Conservation (phyloP, 2,888 invertebrate genomes). For the Amaurobius ferox region DNA sequence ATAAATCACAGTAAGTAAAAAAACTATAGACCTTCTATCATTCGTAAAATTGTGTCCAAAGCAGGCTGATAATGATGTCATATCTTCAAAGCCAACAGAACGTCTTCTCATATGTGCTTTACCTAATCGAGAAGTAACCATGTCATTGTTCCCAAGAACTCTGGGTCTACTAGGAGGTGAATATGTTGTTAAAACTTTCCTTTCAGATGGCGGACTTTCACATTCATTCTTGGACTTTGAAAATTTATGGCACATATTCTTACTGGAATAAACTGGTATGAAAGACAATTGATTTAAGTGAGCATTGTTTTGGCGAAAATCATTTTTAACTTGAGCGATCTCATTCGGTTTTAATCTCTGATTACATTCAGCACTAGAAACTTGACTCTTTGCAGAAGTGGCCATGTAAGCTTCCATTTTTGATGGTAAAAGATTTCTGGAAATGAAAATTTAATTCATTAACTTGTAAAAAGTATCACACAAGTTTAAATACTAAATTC, state of each 20-base stretch:
- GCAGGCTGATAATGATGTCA: conserved; percentile 29
- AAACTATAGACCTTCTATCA: conserved; percentile 36
- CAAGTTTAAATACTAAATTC: too few relatives aligned
- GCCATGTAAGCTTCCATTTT: conserved; percentile 56
- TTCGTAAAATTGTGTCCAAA: conserved; percentile 50
- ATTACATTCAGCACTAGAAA: conserved; percentile 24
- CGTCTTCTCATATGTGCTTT: conserved; percentile 40
- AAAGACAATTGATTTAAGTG: conserved; percentile 52
- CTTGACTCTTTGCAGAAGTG: conserved; percentile 29
- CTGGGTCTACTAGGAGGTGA: conserved; percentile 39
- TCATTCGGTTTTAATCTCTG: conserved; percentile 30
- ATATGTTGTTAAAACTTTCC: conserved; percentile 16
- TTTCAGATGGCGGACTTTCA: conserved; percentile 13
- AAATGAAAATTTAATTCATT: too few relatives aligned
- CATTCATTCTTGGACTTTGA: conserved; percentile 9
- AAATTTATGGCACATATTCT: conserved; percentile 56
- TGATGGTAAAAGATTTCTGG: conserved; percentile 22
- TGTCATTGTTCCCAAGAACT: conserved; percentile 24
- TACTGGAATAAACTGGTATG: conserved; percentile 63
- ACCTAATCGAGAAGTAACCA: conserved; percentile 12
- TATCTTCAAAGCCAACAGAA: conserved; percentile 64
- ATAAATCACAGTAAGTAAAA: too few relatives aligned
- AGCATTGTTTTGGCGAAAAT: conserved; percentile 60
- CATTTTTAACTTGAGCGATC: conserved; percentile 45
- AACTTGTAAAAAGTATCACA: too few relatives aligned